Evolutionary conservation across 2,888 invertebrate genomes (phyloP).

Genomic region (Sabatieria punctata): DNA sequence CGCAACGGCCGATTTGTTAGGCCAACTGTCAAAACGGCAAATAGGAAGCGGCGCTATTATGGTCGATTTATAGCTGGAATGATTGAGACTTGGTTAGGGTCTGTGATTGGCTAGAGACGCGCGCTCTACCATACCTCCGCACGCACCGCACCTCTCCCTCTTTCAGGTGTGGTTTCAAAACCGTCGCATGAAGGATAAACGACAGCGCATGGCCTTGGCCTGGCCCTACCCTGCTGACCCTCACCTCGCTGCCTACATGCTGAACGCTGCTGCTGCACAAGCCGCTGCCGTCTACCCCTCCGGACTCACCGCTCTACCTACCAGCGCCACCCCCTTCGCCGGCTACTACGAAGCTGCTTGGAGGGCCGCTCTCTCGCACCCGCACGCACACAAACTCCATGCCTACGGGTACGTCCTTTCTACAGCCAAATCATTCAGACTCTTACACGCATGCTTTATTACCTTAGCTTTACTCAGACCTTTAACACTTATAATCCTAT

Average conservation of each 20-base stretch:
- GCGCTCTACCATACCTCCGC: too few relatives aligned
- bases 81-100: too few relatives aligned
- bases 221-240: slow-evolving; percentile 85
- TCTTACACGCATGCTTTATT: neutral
- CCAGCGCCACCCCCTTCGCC: neutral
- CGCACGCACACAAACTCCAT: neutral
- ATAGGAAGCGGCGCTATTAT: too few relatives aligned
- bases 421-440: neutral
- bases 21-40: too few relatives aligned
- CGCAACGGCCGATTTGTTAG: too few relatives aligned
- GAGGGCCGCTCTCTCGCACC: neutral
- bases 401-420: neutral
- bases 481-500: too few relatives aligned
- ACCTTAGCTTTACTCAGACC: neutral
- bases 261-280: slow-evolving; percentile 65
- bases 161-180: slow-evolving; percentile 92
- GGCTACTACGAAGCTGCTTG: slow-evolving; percentile 5
- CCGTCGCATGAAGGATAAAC: slow-evolving; percentile 87
- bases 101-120: too few relatives aligned
- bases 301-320: neutral
- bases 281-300: slow-evolving; percentile 33
- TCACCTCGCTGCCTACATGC: slow-evolving; percentile 65
- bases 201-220: slow-evolving; percentile 76
- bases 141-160: too few relatives aligned
- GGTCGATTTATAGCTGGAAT: too few relatives aligned